Conservation (phyloP, 2,113 vertebrate species). For the Chaetodon auriga region DNA sequence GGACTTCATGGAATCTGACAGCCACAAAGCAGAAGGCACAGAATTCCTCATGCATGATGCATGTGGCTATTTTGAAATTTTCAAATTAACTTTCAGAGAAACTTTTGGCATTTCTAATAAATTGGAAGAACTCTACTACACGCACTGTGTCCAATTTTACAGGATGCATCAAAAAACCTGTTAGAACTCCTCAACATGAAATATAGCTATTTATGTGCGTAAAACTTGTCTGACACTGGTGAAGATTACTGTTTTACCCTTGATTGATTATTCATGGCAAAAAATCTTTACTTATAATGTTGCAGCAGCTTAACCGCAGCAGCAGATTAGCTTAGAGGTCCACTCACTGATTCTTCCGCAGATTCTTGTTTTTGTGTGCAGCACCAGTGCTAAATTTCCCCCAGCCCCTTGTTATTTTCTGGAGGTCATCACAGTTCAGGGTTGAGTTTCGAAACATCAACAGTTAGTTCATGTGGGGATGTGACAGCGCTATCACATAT, state of each 20-base stretch:
- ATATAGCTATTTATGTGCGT: constrained; percentile 15
- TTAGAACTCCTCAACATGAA: constrained; percentile 21
- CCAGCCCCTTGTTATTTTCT: not conserved
- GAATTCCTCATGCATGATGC: constrained; percentile 6
- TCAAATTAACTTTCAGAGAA: not conserved
- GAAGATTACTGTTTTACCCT: constrained; percentile 28
- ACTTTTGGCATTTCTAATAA: constrained; percentile 10
- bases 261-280: constrained; percentile 35
- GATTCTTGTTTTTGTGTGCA: not conserved
- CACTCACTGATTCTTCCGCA: not conserved
- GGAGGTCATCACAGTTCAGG: not conserved
- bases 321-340: constrained; percentile 15
- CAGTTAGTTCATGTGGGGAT: not conserved
- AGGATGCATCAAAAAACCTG: constrained; percentile 11
- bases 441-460: not conserved
- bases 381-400: not conserved
- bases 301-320: constrained; percentile 21
- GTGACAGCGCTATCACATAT: not conserved
- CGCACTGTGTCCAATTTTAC: not conserved
- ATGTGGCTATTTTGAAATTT: not conserved
- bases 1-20: not conserved
- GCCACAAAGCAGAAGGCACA: not conserved
- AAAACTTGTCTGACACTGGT: constrained; percentile 17
- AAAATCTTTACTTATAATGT: constrained; percentile 7
- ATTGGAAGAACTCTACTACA: not conserved